Conservation (phyloP, 2,888 invertebrate genomes). For the Drosophila recens region DNA sequence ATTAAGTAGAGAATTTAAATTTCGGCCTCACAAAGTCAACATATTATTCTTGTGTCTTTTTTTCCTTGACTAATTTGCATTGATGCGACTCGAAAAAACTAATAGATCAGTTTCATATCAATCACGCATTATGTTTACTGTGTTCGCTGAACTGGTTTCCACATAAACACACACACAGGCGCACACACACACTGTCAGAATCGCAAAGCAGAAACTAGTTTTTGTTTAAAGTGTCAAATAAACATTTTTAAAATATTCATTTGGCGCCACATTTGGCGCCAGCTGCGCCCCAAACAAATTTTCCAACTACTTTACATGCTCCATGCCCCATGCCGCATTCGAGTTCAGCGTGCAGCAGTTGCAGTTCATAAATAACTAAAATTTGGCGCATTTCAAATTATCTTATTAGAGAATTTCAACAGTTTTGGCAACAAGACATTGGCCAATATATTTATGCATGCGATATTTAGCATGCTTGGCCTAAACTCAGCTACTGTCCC, state of each 20-base stretch:
- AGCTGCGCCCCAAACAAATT: slow-evolving; percentile 40
- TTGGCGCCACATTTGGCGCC: slow-evolving; percentile 62
- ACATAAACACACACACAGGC: slow-evolving; percentile 24
- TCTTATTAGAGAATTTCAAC: slow-evolving; percentile 55
- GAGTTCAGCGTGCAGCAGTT: slow-evolving; percentile 7
- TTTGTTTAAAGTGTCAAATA: slow-evolving; percentile 57
- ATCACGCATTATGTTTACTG: slow-evolving; percentile 61
- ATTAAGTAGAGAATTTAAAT: background rate
- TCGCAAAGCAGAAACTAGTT: slow-evolving; percentile 50
- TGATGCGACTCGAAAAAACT: slow-evolving; percentile 58
- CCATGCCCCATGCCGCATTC: slow-evolving; percentile 7
- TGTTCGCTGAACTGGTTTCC: slow-evolving; percentile 62
- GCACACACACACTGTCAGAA: slow-evolving; percentile 15
- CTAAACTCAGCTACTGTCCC: slow-evolving; percentile 36
- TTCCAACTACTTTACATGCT: slow-evolving; percentile 16
- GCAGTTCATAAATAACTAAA: slow-evolving; percentile 54
- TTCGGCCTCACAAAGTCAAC: background rate
- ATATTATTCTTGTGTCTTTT: background rate
- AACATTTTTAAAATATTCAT: slow-evolving; percentile 66
- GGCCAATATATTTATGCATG: slow-evolving; percentile 23
- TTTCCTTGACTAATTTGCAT: slow-evolving; percentile 60
- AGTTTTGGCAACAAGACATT: slow-evolving; percentile 31
- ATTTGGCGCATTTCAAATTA: slow-evolving; percentile 56
- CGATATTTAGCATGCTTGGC: slow-evolving; percentile 10
- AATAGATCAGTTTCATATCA: slow-evolving; percentile 78